Conservation (phyloP, 2,797 vertebrate species). For the Manis crassicaudata region DNA sequence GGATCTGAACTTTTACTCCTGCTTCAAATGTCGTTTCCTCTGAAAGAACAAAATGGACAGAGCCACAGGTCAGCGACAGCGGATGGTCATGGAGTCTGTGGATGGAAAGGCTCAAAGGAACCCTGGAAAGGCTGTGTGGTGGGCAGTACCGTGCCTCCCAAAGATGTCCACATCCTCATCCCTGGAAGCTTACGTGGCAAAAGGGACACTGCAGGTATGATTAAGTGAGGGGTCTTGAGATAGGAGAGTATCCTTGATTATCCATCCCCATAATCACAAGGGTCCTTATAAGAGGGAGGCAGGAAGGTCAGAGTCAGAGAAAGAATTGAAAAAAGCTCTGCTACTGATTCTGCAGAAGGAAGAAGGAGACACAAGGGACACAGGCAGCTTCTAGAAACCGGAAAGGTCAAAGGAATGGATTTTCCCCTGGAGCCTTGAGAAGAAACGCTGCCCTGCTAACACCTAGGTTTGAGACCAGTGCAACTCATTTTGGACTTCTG, state of each 20-base stretch:
- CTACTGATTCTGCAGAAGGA: background rate
- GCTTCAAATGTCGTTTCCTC: conserved; percentile 99
- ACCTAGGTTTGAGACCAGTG: background rate
- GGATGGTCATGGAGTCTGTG: background rate
- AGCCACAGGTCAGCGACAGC: background rate
- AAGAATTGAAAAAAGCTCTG: background rate
- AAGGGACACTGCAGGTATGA: background rate
- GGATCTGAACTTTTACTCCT: conserved; percentile 98
- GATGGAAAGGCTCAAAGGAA: background rate
- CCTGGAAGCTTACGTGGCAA: background rate
- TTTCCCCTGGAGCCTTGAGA: background rate
- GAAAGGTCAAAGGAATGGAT: background rate
- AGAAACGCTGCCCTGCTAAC: background rate
- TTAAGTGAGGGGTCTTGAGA: background rate
- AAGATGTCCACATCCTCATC: background rate
- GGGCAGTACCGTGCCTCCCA: background rate
- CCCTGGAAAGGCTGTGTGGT: accelerated
- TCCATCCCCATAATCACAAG: accelerated
- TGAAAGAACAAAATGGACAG: conserved; percentile 83
- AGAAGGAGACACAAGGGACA: background rate
- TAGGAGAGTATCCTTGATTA: background rate
- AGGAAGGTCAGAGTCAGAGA: background rate
- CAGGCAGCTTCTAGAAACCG: background rate
- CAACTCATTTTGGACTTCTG: background rate
- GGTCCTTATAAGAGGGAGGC: background rate